Conservation (phyloP, 64 coral and sea anemone genomes). For the Stichodactyla helianthus region DNA sequence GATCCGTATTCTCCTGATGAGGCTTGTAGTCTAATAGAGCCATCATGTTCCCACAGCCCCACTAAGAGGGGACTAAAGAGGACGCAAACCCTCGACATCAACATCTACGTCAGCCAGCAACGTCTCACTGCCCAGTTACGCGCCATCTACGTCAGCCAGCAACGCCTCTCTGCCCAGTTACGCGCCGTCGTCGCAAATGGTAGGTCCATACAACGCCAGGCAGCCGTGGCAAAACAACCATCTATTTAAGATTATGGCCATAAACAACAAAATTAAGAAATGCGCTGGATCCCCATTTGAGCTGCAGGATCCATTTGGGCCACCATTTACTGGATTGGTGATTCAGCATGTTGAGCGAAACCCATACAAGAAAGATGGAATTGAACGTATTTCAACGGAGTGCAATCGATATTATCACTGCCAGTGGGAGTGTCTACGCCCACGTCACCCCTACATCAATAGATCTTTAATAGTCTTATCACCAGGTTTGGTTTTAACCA, state of each 20-base stretch:
- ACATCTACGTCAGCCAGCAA: too few species aligned
- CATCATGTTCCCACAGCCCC: too few species aligned
- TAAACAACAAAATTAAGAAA: slow-evolving; percentile 45
- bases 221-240: slow-evolving; percentile 38
- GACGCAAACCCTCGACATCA: too few species aligned
- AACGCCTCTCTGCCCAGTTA: too few species aligned
- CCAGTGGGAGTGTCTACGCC: neutral
- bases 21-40: too few species aligned
- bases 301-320: slow-evolving; percentile 13
- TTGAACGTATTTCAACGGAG: neutral
- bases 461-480: neutral
- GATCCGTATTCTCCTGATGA: too few species aligned
- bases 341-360: slow-evolving; percentile 7
- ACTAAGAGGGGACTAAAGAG: too few species aligned
- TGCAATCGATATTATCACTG: slow-evolving; percentile 32
- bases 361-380: neutral
- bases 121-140: too few species aligned
- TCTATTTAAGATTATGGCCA: slow-evolving; percentile 1
- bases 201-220: too few species aligned
- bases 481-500: too few species aligned
- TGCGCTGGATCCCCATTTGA: slow-evolving; percentile 35
- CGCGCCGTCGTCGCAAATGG: too few species aligned
- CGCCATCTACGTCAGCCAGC: too few species aligned
- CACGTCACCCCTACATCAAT: slow-evolving; percentile 26
- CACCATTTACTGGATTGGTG: slow-evolving; percentile 18